Percentiles rank a stretch among this genome's conserved stretches.
phyloP scores from a whole-genome alignment of 2,113 vertebrate species.

The Gorsachius goisagi region DNA sequence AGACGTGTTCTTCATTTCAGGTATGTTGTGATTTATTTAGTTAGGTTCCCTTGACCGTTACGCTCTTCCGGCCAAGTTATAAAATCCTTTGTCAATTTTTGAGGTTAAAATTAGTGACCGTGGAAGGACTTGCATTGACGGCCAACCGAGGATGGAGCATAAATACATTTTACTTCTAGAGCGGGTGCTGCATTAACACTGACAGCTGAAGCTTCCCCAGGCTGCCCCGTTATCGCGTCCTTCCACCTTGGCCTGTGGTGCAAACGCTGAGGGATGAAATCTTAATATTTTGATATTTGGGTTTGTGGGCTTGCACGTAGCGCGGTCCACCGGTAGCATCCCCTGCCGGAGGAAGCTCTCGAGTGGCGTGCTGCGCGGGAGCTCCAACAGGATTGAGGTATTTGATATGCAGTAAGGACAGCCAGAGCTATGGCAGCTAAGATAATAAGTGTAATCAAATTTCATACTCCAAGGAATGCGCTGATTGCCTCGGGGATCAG shows the following conservation, averaged over 20 bases:
- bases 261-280: not conserved
- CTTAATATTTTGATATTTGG: not conserved
- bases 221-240: not conserved
- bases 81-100: not conserved
- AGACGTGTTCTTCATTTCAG: conserved; percentile 51
- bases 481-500: conserved; percentile 22
- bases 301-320: not conserved
- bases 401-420: conserved; percentile 1
- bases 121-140: not conserved
- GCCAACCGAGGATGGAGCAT: not conserved
- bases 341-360: not conserved
- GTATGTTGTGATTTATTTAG: conserved; percentile 12
- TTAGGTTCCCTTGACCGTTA: not conserved
- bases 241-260: not conserved
- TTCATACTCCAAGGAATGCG: conserved; percentile 55
- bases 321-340: not conserved
- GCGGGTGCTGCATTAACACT: not conserved
- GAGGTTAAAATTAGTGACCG: not conserved
- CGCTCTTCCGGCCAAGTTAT: not conserved
- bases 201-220: not conserved
- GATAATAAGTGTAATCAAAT: conserved; percentile 60
- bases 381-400: not conserved
- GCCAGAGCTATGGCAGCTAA: conserved; percentile 21
- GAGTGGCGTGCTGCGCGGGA: not conserved
- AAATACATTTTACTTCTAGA: not conserved